Evolutionary conservation across 2,113 vertebrate species (phyloP).

Genomic region (Eurystomus gularis): DNA sequence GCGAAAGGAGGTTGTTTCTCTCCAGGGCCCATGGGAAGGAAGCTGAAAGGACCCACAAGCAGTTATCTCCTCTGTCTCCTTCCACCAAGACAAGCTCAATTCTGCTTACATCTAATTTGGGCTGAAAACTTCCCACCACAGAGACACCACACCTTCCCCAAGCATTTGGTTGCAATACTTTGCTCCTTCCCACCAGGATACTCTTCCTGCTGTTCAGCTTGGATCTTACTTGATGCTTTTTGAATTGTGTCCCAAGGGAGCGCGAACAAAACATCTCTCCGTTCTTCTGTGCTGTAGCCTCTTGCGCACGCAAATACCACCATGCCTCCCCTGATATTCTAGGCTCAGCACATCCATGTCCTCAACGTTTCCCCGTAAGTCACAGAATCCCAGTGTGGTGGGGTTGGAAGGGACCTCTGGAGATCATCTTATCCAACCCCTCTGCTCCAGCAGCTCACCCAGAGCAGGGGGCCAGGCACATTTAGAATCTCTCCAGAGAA

Average conservation of each 20-base stretch:
- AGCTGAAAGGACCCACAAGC: neutral
- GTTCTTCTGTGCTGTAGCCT: neutral
- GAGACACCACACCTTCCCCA: constrained; percentile 41
- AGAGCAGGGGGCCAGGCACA: neutral
- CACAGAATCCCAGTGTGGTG: neutral
- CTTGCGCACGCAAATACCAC: neutral
- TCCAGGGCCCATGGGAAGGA: neutral
- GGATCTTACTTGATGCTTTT: constrained; percentile 9
- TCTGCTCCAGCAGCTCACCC: neutral
- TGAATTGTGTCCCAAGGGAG: constrained; percentile 30
- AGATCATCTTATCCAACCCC: neutral
- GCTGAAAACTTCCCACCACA: constrained; percentile 32
- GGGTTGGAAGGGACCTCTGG: neutral
- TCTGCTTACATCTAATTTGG: neutral
- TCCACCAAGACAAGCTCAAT: neutral
- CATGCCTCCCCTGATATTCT: neutral
- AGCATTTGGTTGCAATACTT: constrained; percentile 14
- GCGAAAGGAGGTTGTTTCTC: neutral
- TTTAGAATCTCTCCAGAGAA: neutral
- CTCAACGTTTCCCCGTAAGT: fast-evolving
- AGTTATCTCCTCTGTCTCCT: neutral
- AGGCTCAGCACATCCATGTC: fast-evolving
- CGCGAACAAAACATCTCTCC: neutral
- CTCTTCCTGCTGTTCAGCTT: constrained; percentile 54
- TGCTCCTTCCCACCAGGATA: constrained; percentile 51